phyloP scores from a whole-genome alignment of 2,888 invertebrate genomes.

The Argyresthia albistria region DNA sequence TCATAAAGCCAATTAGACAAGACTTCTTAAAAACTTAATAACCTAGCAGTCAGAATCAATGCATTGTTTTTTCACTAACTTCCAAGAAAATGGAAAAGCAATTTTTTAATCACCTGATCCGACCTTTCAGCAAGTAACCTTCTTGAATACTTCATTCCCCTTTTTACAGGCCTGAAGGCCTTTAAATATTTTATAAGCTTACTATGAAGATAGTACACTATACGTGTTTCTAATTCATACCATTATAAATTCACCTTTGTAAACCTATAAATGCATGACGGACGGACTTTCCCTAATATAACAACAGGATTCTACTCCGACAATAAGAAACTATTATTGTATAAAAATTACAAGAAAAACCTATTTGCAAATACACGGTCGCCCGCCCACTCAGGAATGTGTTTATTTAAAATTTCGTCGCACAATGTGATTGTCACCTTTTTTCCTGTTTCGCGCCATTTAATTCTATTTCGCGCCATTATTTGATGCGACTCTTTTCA shows the following conservation, averaged over 20 bases:
- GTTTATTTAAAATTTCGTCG: slow-evolving; percentile 62
- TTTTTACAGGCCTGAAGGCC: slow-evolving; percentile 10
- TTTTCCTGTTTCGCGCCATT: slow-evolving; percentile 66
- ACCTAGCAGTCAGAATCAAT: no score
- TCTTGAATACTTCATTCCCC: slow-evolving; percentile 13
- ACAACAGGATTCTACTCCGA: no score
- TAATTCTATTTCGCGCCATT: slow-evolving; percentile 57
- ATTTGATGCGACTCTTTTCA: slow-evolving; percentile 7
- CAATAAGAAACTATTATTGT: slow-evolving; percentile 24
- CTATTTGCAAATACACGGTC: slow-evolving; percentile 66
- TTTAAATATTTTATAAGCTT: not conserved
- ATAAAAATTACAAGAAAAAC: slow-evolving; percentile 41
- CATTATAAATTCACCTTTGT: not conserved
- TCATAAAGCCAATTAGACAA: no score
- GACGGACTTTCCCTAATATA: no score
- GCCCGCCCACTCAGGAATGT: slow-evolving; percentile 70
- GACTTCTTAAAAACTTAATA: no score
- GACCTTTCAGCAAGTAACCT: slow-evolving; percentile 10
- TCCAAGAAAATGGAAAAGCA: no score
- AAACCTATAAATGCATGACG: no score
- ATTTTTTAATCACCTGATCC: not conserved
- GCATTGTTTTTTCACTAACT: no score
- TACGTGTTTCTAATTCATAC: not conserved
- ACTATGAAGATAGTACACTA: slow-evolving; percentile 1
- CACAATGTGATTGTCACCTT: slow-evolving; percentile 56